These are phyloP conservation scores for Calosoma granatense DNA, from an alignment of 1,140 invertebrate genomes.

Conservation along the genomic window DNA sequence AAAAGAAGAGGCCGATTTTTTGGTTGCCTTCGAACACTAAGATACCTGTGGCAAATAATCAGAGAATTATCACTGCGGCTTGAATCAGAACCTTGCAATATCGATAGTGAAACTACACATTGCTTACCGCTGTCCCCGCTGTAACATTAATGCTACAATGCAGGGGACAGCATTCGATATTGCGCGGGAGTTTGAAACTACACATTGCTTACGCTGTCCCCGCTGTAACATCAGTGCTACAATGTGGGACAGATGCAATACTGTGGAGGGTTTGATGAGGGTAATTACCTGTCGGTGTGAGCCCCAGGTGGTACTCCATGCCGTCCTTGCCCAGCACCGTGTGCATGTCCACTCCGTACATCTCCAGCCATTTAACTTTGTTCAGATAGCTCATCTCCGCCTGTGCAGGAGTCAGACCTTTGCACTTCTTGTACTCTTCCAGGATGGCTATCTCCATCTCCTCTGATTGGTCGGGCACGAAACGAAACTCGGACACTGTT, in stretches of 20 bases:
- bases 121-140: too few relatives aligned
- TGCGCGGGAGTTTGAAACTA: too few relatives aligned
- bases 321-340: constrained; percentile 91
- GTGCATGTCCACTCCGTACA: constrained; percentile 96
- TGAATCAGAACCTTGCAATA: too few relatives aligned
- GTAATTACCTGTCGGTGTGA: constrained; percentile 72
- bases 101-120: too few relatives aligned
- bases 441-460: constrained; percentile 86
- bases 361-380: constrained; percentile 91
- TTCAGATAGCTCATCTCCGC: constrained; percentile 88
- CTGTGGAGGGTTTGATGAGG: too few relatives aligned
- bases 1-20: constrained; percentile 98
- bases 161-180: too few relatives aligned
- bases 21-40: constrained; percentile 89
- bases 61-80: background rate
- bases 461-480: constrained; percentile 87
- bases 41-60: constrained; percentile 54
- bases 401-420: constrained; percentile 76
- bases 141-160: too few relatives aligned
- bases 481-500: constrained; percentile 94
- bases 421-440: constrained; percentile 80
- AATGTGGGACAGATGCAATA: too few relatives aligned
- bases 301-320: constrained; percentile 90
- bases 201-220: too few relatives aligned
- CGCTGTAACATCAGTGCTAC: too few relatives aligned